These are phyloP conservation scores for Kryphioiulus occultus DNA, from an alignment of 2,888 invertebrate genomes.

Conservation along the genomic window DNA sequence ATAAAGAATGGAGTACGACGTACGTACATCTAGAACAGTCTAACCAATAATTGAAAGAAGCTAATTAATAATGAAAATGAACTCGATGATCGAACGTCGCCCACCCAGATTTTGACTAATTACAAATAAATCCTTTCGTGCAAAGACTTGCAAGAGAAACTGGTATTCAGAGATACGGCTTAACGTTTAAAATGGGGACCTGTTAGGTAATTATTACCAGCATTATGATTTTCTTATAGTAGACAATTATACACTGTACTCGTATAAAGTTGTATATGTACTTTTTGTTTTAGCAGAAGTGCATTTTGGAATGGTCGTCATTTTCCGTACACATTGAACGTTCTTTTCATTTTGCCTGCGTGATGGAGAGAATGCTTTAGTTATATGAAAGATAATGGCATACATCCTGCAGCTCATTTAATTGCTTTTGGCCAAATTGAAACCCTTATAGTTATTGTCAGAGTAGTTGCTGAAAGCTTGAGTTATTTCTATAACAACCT, in stretches of 20 bases:
- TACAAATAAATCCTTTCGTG: neutral
- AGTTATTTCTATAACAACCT: neutral
- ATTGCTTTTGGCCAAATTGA: conserved; percentile 13
- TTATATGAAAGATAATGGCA: neutral
- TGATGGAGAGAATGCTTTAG: neutral
- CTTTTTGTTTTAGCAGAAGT: too few species aligned
- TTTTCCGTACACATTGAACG: neutral
- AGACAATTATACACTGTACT: too few species aligned
- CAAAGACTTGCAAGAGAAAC: neutral
- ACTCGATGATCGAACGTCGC: neutral
- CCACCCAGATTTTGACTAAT: conserved; percentile 1
- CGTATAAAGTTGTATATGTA: too few species aligned
- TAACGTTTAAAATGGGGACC: too few species aligned
- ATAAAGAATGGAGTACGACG: neutral
- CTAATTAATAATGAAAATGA: neutral
- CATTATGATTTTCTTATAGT: too few species aligned
- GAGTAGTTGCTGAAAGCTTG: neutral
- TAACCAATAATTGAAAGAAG: conserved; percentile 1
- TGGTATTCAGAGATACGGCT: too few species aligned
- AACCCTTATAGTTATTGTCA: neutral
- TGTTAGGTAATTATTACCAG: too few species aligned
- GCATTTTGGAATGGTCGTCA: neutral
- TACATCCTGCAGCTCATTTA: neutral
- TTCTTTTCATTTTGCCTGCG: neutral
- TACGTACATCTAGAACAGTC: neutral